phyloP scores from a whole-genome alignment of 64 coral and sea anemone species.

The Dendrophyllia cribrosa region DNA sequence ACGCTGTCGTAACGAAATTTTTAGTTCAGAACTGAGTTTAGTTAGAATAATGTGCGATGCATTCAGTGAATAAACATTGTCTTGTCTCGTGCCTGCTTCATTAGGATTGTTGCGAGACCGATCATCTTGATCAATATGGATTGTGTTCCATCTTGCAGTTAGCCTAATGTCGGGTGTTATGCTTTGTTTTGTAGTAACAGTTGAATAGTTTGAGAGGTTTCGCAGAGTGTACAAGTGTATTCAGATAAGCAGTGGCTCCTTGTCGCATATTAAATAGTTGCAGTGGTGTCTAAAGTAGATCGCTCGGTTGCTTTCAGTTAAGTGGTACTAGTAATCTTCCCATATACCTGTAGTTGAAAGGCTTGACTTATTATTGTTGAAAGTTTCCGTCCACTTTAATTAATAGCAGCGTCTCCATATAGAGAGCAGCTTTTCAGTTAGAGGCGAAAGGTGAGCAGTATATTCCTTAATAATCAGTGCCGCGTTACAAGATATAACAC shows the following conservation, averaged over 20 bases:
- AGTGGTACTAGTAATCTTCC: too few relatives aligned
- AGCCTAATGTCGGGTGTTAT: conserved; percentile 20
- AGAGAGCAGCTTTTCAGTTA: too few relatives aligned
- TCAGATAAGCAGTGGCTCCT: neutral
- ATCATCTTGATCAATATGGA: conserved; percentile 29
- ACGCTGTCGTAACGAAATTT: too few relatives aligned
- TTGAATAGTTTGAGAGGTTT: neutral
- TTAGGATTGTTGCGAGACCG: conserved; percentile 40
- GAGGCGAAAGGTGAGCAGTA: too few relatives aligned
- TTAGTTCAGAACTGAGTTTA: neutral
- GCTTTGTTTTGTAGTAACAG: neutral
- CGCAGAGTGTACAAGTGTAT: neutral
- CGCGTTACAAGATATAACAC: too few relatives aligned
- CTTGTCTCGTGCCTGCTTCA: conserved; percentile 19
- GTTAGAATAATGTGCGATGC: neutral
- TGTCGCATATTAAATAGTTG: neutral
- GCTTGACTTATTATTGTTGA: too few relatives aligned
- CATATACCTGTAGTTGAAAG: too few relatives aligned
- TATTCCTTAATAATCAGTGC: too few relatives aligned
- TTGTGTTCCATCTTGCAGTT: conserved; percentile 44
- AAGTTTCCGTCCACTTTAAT: too few relatives aligned
- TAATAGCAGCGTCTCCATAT: too few relatives aligned
- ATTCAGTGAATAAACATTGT: neutral
- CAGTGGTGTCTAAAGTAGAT: neutral
- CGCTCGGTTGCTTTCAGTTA: too few relatives aligned